phyloP scores from a whole-genome alignment of 2,888 invertebrate genomes.

The Sesia apiformis region DNA sequence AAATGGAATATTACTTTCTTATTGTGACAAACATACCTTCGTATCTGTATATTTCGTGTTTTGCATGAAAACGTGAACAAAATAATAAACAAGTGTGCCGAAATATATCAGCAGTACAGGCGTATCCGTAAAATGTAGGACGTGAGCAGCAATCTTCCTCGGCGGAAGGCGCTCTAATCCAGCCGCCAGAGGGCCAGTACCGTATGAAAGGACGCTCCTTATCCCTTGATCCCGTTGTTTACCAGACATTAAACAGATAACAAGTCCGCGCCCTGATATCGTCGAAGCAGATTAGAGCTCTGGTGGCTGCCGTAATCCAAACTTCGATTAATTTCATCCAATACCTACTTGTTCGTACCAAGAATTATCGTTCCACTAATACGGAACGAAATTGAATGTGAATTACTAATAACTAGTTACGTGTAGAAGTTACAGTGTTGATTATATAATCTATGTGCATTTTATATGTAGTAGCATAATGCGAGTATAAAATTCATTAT shows the following conservation, averaged over 20 bases:
- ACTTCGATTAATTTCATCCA: conserved; percentile 74
- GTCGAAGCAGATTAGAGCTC: conserved; percentile 66
- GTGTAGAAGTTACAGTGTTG: too few species aligned
- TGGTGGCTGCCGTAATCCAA: conserved; percentile 61
- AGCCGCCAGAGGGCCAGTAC: conserved; percentile 61
- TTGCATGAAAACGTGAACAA: too few species aligned
- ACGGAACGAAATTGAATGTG: too few species aligned
- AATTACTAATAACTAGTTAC: too few species aligned
- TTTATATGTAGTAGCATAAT: too few species aligned
- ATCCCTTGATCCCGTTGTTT: conserved; percentile 76
- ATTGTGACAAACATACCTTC: not conserved
- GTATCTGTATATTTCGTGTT: not conserved
- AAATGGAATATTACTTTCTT: not conserved
- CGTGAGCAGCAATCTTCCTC: conserved; percentile 55
- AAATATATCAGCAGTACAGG: not conserved
- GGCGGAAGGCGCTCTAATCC: conserved; percentile 57
- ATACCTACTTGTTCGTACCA: conserved; percentile 41
- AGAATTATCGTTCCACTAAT: not conserved
- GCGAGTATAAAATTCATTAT: too few species aligned
- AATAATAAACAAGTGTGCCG: too few species aligned
- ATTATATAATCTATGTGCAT: too few species aligned
- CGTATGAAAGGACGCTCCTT: conserved; percentile 69
- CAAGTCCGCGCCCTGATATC: conserved; percentile 71
- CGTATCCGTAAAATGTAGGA: conserved; percentile 22
- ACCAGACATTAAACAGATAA: conserved; percentile 77